phyloP scores from a whole-genome alignment of 1,140 invertebrate species.

The Drosophila miranda region DNA sequence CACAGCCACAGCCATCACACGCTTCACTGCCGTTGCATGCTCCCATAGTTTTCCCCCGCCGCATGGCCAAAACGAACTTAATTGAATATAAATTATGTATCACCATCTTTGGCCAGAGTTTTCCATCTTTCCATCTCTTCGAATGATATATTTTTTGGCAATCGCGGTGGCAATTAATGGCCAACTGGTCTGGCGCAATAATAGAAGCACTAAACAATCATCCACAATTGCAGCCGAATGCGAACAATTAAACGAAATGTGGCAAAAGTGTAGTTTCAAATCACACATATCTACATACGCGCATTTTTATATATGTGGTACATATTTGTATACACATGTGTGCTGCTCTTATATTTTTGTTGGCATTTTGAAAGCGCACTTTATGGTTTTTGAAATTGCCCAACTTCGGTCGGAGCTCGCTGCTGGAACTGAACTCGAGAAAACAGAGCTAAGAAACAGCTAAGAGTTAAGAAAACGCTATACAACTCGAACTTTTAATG shows the following conservation, averaged over 20 bases:
- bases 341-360: slow-evolving; percentile 38
- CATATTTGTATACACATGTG: slow-evolving; percentile 14
- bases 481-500: slow-evolving; percentile 60
- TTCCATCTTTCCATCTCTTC: slow-evolving; percentile 2
- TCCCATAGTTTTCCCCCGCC: background rate
- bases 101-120: slow-evolving; percentile 38
- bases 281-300: slow-evolving; percentile 24
- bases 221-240: slow-evolving; percentile 52
- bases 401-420: slow-evolving; percentile 36
- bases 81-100: slow-evolving; percentile 64
- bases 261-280: slow-evolving; percentile 74
- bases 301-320: slow-evolving; percentile 2
- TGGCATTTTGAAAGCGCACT: slow-evolving; percentile 72
- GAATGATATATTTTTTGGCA: slow-evolving; percentile 39
- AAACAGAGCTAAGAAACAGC: slow-evolving; percentile 11
- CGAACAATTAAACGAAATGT: slow-evolving; percentile 72
- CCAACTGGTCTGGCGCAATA: slow-evolving; percentile 54
- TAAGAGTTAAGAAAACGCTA: slow-evolving; percentile 26
- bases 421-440: slow-evolving; percentile 44
- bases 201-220: slow-evolving; percentile 28
- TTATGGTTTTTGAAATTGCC: slow-evolving; percentile 70
- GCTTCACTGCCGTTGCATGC: slow-evolving; percentile 56
- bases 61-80: slow-evolving; percentile 46
- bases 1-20: slow-evolving; percentile 21
- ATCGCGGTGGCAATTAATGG: slow-evolving; percentile 47